Evolutionary conservation across 2,888 invertebrate genomes (phyloP), one percentile per base, ranked within the genome.

Genomic region (Caenorhabditis auriculariae): DNA sequence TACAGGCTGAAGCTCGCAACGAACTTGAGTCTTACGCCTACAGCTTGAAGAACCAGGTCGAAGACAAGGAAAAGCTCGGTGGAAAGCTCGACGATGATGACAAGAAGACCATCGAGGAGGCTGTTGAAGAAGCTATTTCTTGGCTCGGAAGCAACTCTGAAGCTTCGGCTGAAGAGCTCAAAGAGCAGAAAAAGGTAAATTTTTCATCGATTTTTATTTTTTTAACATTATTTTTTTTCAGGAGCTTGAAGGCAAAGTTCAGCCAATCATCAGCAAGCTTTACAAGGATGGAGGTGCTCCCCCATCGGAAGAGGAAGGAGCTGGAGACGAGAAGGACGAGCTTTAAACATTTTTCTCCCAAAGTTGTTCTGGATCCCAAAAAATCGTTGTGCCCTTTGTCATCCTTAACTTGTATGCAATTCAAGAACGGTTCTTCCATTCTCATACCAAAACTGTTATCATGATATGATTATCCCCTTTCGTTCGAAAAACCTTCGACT

Each of bases 11-110:
- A 82, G 89, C 95, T 3, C 88, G 93, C 71, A 96, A 96, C 83
- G 96, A 96, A 82, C 87, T 98, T 52, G 96, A 98, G 84, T 91
- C 91, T 56, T 95, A 94, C 78, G 92, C 93, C 0, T 98, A 98
- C 85, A 93, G 93, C 3, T 87, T 98, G 61, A 98, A 96, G 87
- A 96, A 93, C 84, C 80, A 80, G 50, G 86, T 98, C 28, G 88
- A 87, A 54, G 96, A 98, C 83, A 96, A 96, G 84, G 95, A 95
- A 76, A 96, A 96, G 83, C 88, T 96, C 56, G 96, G 95, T 37
- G 88, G 91, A 50, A 98, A 81, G 63, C 80, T 88, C 45, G 88
- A 88, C 57, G 91, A 90, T 24, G 90, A 90, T 0, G 96, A 98
- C 74, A 96, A 95, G 83, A 85, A 89, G 5, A 94, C 91, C 82